Evolutionary conservation across 1,140 invertebrate species (phyloP), one percentile per base, ranked within the genome.

Genomic region (Drosophila arizonae): DNA sequence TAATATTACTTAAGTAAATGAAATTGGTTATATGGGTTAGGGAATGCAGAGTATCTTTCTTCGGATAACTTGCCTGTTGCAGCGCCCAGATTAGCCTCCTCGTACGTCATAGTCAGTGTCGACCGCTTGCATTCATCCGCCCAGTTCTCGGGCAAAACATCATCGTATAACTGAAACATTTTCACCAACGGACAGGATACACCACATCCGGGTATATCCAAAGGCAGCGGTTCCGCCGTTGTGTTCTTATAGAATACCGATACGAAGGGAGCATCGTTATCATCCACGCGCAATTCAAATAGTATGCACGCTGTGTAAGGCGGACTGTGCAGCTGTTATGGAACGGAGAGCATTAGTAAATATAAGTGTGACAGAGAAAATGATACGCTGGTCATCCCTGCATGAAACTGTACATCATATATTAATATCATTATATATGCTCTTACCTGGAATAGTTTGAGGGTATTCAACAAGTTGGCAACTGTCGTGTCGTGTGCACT

Each of bases 401-500:
- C 11, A 13, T 10, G 9, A 39, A 4, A 39, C 36, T 39, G 11
- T 8, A 39, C 11, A 39, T 11, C 3, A 13, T 39, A 39, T 13
- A 39, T 4, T 0, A 39, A 39, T 39, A 36, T 10, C 6, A 1
- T 9, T 36, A 10, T 26, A 15, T 33, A 46, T 13, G 0, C 4
- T 21, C 50, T 39, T 61, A 93, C 92, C 61, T 97, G 94, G 89
- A 95, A 98, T 4, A 97, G 76, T 13, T 94, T 93, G 28, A 98
- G 91, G 0, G 95, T 93, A 88, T 95, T 95, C 4, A 98, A 92
- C 30, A 98, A 77, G 78, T 95, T 96, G 0, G 95, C 95, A 8
- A 98, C 90, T 0, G 96, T 98, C 4, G 95, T 95, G 91, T 98
- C 97, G 90, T 98, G 97, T 28, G 93, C 95, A 81, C 96, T 97